These are phyloP conservation scores for Stegostoma tigrinum DNA, from an alignment of 2,113 vertebrate genomes.

Conservation along the genomic window DNA sequence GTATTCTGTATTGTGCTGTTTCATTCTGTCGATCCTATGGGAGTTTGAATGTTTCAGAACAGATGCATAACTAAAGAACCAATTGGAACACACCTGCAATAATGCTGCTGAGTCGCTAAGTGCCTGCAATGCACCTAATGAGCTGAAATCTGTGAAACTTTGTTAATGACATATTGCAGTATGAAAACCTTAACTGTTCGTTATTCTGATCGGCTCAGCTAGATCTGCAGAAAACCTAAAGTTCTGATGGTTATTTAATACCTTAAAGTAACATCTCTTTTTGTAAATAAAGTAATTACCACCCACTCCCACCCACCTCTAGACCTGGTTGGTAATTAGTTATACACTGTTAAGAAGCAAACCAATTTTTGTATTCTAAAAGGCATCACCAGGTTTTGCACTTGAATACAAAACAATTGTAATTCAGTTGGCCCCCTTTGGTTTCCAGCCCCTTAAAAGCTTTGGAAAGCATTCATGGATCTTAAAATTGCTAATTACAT, in stretches of 20 bases:
- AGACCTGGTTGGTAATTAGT: neutral
- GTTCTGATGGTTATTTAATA: neutral
- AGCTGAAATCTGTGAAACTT: neutral
- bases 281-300: neutral
- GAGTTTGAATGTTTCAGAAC: neutral
- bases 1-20: neutral
- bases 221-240: neutral
- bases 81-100: neutral
- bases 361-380: neutral
- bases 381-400: neutral
- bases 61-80: neutral
- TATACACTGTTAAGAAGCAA: neutral
- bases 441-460: neutral
- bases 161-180: neutral
- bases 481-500: neutral
- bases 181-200: neutral
- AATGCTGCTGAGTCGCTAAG: neutral
- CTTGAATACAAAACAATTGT: neutral
- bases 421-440: neutral
- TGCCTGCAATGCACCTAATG: neutral
- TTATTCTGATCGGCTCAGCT: neutral
- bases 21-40: neutral
- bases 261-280: neutral
- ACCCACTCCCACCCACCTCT: neutral
- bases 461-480: neutral